Base-by-base conservation (phyloP, 2,888 invertebrate species). In the Brachyopa scutellaris region DNA sequence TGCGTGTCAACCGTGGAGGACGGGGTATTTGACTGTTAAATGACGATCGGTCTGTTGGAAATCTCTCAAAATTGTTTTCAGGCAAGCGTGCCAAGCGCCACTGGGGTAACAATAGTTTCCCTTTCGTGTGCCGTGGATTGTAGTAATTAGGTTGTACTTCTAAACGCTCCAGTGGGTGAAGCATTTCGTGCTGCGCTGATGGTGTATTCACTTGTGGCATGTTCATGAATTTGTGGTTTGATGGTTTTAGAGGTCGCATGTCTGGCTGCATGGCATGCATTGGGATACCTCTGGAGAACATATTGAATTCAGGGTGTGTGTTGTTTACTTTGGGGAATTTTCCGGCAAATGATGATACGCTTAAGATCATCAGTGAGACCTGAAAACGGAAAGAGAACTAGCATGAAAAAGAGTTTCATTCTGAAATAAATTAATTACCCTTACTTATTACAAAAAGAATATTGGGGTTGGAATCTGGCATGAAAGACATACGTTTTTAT, bases 361-460 rank as follows among this genome's bases (percentile, higher is more conserved):
- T 88, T 85, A 88, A 87, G 85, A 89, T 86, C 88, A 89, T 87
- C 86, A 89, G 85, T 85, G 88, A 88, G 87, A 89, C 88, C 89
- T 89, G 84, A 2, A 79, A 67, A 23, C 5, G n/a, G 15, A 49
- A 36, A 36, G 1, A 13, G 9, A 36, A 36, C 1, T n/a, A n/a
- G n/a, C n/a, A n/a, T n/a, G n/a, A n/a, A n/a, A n/a, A n/a, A n/a
- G n/a, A n/a, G n/a, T n/a, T n/a, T n/a, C n/a, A n/a, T n/a, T n/a
- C n/a, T n/a, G n/a, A n/a, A n/a, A n/a, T n/a, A n/a, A n/a, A n/a
- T n/a, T n/a, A n/a, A n/a, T n/a, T n/a, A n/a, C n/a, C n/a, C n/a
- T n/a, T n/a, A n/a, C n/a, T n/a, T n/a, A n/a, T n/a, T n/a, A n/a
- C n/a, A n/a, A n/a, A n/a, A n/a, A n/a, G n/a, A n/a, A n/a, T n/a